These are phyloP conservation scores for Lemur catta DNA, from an alignment of 2,797 vertebrate species.

Conservation along the genomic window DNA sequence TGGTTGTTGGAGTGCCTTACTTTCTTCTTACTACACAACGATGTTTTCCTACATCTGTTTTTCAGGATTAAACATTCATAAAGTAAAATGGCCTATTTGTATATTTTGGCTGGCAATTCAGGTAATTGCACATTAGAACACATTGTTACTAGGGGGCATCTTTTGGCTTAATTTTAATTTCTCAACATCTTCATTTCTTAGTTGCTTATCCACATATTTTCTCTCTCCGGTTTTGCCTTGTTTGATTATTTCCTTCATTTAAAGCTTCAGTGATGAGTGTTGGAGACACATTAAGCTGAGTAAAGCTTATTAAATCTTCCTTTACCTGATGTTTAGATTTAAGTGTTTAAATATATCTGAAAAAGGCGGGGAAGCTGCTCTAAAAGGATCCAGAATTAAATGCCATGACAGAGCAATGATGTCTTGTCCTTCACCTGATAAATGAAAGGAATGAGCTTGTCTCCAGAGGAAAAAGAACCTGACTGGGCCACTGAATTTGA, in stretches of 20 bases:
- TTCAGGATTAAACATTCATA: conserved; percentile 42
- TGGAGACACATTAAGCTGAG: not conserved
- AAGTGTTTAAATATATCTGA: conserved; percentile 14
- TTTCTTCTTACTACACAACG: conserved; percentile 60
- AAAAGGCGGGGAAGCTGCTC: rapidly evolving
- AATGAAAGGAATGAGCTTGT: conserved; percentile 54
- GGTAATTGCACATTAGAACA: conserved; percentile 65
- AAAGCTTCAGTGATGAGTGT: conserved; percentile 36
- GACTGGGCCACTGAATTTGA: not conserved
- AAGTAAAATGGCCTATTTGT: conserved; percentile 40
- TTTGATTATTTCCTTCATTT: conserved; percentile 47
- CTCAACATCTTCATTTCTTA: conserved; percentile 53
- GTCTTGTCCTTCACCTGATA: conserved; percentile 49
- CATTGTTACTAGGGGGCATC: conserved; percentile 48
- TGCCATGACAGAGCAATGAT: not conserved
- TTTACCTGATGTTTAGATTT: conserved; percentile 51
- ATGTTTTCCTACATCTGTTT: conserved; percentile 46
- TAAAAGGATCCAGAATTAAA: not conserved
- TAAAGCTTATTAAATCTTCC: conserved; percentile 6
- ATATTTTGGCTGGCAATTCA: conserved; percentile 62
- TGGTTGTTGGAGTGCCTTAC: conserved; percentile 15
- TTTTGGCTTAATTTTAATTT: conserved; percentile 65
- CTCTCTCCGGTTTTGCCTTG: conserved; percentile 12
- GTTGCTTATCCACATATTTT: conserved; percentile 1
- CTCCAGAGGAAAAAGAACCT: conserved; percentile 14